phyloP scores from a whole-genome alignment of 2,888 invertebrate species.

The Drosophila cognata region DNA sequence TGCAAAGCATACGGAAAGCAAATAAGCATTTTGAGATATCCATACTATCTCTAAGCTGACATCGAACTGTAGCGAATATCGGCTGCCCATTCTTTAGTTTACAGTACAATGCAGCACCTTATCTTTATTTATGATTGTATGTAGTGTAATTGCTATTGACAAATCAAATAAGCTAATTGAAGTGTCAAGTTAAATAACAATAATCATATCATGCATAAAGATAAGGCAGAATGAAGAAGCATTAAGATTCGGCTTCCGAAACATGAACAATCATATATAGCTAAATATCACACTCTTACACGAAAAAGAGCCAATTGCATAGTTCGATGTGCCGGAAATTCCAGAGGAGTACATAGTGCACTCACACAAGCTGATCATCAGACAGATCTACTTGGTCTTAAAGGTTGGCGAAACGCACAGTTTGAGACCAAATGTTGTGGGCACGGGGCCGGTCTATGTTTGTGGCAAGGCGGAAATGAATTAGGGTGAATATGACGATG shows the following conservation, averaged over 20 bases:
- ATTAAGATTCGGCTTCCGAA: too few relatives aligned
- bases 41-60: neutral
- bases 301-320: slow-evolving; percentile 88
- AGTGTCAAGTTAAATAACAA: neutral
- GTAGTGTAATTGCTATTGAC: neutral
- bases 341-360: slow-evolving; percentile 86
- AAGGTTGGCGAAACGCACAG: slow-evolving; percentile 91
- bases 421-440: slow-evolving; percentile 91
- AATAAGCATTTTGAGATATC: neutral
- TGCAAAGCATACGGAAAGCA: neutral
- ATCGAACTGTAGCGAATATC: neutral
- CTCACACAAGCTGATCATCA: slow-evolving; percentile 91
- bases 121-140: neutral
- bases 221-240: too few relatives aligned
- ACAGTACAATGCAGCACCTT: neutral
- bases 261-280: neutral
- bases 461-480: slow-evolving; percentile 88
- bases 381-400: slow-evolving; percentile 91
- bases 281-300: too few relatives aligned
- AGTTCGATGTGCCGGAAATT: slow-evolving; percentile 83
- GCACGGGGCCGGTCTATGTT: slow-evolving; percentile 93
- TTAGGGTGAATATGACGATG: slow-evolving; percentile 72
- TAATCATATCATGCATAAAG: neutral
- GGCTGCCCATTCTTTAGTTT: neutral
- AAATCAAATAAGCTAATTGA: neutral